Conservation (phyloP, 1,140 invertebrate species). For the Musca domestica region DNA sequence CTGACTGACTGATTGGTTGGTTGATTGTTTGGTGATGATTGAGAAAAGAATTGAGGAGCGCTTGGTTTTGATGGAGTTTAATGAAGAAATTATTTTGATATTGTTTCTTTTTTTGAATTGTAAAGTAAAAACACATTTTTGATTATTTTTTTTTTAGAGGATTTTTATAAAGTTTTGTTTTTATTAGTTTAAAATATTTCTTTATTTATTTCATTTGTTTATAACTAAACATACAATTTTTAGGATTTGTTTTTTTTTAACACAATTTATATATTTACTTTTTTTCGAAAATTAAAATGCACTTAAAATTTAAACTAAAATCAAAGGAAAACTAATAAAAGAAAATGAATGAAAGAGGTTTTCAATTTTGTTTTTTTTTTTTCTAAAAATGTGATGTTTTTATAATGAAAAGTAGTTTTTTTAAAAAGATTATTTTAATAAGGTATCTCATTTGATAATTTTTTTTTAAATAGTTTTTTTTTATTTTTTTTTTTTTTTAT, state of each 20-base stretch:
- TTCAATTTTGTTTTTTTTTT: not conserved
- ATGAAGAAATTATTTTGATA: not conserved
- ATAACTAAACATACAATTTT: slow-evolving; percentile 9
- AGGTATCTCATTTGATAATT: not conserved
- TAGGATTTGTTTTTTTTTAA: slow-evolving; percentile 9
- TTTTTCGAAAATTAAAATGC: slow-evolving; percentile 16
- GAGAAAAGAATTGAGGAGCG: too few relatives aligned
- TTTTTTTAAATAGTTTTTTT: not conserved
- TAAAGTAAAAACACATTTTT: not conserved
- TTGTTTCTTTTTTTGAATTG: too few relatives aligned
- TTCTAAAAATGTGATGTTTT: not conserved
- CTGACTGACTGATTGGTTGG: too few relatives aligned
- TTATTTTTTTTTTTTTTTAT: not conserved
- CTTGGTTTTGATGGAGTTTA: not conserved
- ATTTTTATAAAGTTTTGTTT: not conserved
- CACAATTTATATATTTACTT: not conserved
- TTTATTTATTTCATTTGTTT: slow-evolving; percentile 4
- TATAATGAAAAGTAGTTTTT: not conserved
- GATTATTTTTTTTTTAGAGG: too few relatives aligned
- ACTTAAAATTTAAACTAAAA: slow-evolving; percentile 17
- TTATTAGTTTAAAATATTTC: slow-evolving; percentile 15
- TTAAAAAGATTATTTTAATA: not conserved
- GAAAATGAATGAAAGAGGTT: slow-evolving; percentile 9
- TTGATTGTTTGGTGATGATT: too few relatives aligned
- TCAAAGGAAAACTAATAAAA: not conserved